A percentile compares a stretch with the other conserved stretches of the same genome.
Conservation (phyloP, 2,113 vertebrate species). For the Lophius piscatorius region DNA sequence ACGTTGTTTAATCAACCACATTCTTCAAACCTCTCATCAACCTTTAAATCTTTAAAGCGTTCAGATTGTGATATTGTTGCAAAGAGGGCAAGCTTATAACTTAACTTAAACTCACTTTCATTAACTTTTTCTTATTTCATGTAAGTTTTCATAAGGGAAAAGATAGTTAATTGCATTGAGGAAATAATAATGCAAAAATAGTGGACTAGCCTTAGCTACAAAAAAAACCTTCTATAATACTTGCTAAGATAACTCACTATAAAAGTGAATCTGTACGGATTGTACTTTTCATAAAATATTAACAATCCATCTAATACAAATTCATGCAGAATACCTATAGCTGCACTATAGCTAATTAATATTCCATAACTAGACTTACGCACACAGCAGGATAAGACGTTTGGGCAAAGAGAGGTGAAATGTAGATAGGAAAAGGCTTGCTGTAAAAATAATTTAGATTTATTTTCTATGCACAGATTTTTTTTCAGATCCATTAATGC, state of each 20-base stretch:
- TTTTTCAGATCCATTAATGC: background rate
- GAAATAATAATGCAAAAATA: too few relatives aligned
- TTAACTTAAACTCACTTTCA: conserved; percentile 31
- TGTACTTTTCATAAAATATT: too few relatives aligned
- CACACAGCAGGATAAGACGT: too few relatives aligned
- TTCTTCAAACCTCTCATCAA: conserved; percentile 16
- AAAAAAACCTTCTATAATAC: too few relatives aligned
- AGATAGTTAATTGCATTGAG: too few relatives aligned
- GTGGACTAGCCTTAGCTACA: too few relatives aligned
- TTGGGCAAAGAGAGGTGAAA: background rate
- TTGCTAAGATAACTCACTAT: too few relatives aligned
- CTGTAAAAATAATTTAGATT: conserved; percentile 1
- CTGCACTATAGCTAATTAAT: too few relatives aligned
- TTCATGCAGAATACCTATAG: too few relatives aligned
- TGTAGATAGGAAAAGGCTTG: conserved; percentile 8
- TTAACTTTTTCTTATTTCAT: conserved; percentile 13
- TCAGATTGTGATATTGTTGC: conserved; percentile 37
- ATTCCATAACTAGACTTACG: too few relatives aligned
- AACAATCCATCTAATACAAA: too few relatives aligned
- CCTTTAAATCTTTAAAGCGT: conserved; percentile 10
- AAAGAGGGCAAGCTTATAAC: conserved; percentile 28
- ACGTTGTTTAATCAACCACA: conserved; percentile 53
- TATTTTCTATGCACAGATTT: conserved; percentile 2
- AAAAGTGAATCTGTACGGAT: too few relatives aligned
- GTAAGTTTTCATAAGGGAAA: background rate